Evolutionary conservation across 2,797 vertebrate genomes (phyloP), one percentile per base, ranked within the genome.

Genomic region (Notolabrus celidotus): DNA sequence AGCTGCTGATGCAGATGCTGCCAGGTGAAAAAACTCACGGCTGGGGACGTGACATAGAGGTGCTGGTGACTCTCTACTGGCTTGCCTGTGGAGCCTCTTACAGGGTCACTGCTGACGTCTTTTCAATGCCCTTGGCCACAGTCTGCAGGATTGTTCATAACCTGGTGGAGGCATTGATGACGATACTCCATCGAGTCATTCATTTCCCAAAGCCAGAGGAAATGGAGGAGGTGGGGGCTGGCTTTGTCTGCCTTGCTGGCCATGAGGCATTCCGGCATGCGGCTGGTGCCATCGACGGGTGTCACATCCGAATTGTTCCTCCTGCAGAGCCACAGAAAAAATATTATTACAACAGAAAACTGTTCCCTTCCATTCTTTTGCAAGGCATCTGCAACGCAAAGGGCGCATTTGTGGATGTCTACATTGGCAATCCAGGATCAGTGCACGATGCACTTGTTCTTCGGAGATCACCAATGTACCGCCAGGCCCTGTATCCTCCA

Each of bases 71-170:
- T 6, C 10, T 64, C 3, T 64, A 50, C 33, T 66, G 61, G 55
- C 34, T 50, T 33, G 31, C 67, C n/a, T n/a, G n/a, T n/a, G n/a
- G n/a, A n/a, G n/a, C n/a, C n/a, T n/a, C n/a, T n/a, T n/a, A n/a
- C n/a, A n/a, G n/a, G n/a, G n/a, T n/a, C n/a, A n/a, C n/a, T n/a
- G n/a, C 25, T 71, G 62, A 71, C 43, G 55, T 22, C 22, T 58
- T 69, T 23, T 10, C 22, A 43, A 52, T 65, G 23, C 49, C 49
- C 42, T 14, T 27, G 7, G 47, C 25, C n/a, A 52, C 59, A 50
- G 33, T 62, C 12, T 22, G 19, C 19, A 47, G 31, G n/a, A 49
- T 7, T 2, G 25, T 41, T 16, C 10, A 31, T 34, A 20, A 25
- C 1, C 1, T 41, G 2, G 5, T 61, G 3, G 33, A 19, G 16